Base-by-base conservation (phyloP, 2,113 vertebrate genomes). In the Brachirus orientalis region DNA sequence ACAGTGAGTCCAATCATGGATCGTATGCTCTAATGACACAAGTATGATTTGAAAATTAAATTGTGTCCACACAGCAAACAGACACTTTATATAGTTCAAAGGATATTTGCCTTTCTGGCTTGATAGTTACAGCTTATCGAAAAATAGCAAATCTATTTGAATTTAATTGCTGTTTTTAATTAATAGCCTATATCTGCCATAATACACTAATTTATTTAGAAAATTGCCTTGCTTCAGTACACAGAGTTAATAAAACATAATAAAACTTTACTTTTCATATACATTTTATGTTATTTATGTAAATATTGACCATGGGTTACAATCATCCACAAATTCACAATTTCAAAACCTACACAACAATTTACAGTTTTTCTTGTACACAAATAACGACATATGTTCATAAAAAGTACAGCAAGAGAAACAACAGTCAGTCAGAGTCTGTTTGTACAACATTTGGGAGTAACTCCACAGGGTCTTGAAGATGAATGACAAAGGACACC, bases 401-500 rank as follows among this genome's bases (percentile, higher is more conserved):
- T 1, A 9, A 28, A 58, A 59, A 63, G 6, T n/a, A 66, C 55
- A 44, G 35, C 53, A 0, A 72, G 55, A 35, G 1, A 10, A 47
- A 60, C 33, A 6, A 33, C 33, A 46, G 69, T 91, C 59, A 91
- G 28, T 83, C 77, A 22, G 75, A 77, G 37, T 84, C 72, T 55
- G 53, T 20, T 68, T 83, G 53, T 13, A 79, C 82, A 75, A 69
- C 82, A 78, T 91, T 28, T 64, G 87, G 88, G 17, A 82, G 84
- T 33, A 60, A 53, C 52, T 82, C 88, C 50, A 90, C 68, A 2
- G 88, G 87, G 16, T 88, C 84, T 43, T 66, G 83, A 13, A 91
- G 79, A 63, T 89, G 82, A 61, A 90, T 73, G 16, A 88, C 19
- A 16, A 89, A 86, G 2, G 85, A 79, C 52, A 86, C 69, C 53